Evolutionary conservation across 2,113 vertebrate species (phyloP).

Genomic region (Bubo blakistoni): DNA sequence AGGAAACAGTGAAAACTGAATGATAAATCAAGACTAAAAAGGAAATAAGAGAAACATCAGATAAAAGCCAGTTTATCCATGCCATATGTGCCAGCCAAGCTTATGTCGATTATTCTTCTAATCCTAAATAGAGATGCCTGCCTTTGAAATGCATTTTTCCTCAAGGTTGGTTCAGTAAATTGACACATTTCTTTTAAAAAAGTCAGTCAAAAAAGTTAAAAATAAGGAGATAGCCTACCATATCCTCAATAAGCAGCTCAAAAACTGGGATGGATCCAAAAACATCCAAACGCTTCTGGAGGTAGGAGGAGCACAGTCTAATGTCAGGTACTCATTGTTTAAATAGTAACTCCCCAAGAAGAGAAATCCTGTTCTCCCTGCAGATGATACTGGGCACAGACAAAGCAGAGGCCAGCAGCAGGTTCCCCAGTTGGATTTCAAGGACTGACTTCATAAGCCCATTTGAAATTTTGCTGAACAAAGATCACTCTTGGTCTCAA

Average conservation of each 20-base stretch:
- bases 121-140: not conserved
- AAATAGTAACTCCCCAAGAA: not conserved
- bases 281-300: not conserved
- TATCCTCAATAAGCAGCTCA: not conserved
- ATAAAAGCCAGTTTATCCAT: not conserved
- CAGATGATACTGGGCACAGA: not conserved
- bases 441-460: not conserved
- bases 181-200: not conserved
- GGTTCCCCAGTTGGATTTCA: not conserved
- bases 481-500: not conserved
- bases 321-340: not conserved
- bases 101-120: not conserved
- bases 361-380: not conserved
- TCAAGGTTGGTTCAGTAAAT: too few relatives aligned
- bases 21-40: not conserved
- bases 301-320: not conserved
- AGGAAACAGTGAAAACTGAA: not conserved
- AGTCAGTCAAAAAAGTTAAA: not conserved
- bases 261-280: not conserved
- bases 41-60: not conserved
- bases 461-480: not conserved
- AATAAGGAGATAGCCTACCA: not conserved
- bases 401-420: not conserved
- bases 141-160: not conserved
- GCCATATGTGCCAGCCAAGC: not conserved